These are phyloP conservation scores for Sceloporus undulatus DNA, from an alignment of 2,113 vertebrate species.

Conservation along the genomic window DNA sequence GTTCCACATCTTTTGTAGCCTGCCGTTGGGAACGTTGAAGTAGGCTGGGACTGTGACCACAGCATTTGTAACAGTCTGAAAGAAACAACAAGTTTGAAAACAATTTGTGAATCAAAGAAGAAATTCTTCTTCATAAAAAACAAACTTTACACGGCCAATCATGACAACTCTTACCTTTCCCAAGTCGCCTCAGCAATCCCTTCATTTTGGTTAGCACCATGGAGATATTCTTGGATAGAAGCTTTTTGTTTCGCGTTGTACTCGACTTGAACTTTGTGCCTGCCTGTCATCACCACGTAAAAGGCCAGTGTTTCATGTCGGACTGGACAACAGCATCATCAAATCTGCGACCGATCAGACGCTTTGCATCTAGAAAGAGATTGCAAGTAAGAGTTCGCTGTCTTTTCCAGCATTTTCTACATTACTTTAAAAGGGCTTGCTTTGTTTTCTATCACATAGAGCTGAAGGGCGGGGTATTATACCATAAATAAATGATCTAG, in stretches of 20 bases:
- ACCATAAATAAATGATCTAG: too few species aligned
- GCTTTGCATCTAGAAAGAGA: slow-evolving; percentile 78
- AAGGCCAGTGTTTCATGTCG: slow-evolving; percentile 90
- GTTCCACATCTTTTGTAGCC: slow-evolving; percentile 88
- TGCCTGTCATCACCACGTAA: slow-evolving; percentile 85
- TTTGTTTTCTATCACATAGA: too few species aligned
- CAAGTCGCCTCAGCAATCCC: slow-evolving; percentile 85
- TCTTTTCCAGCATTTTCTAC: too few species aligned
- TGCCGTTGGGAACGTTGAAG: slow-evolving; percentile 85
- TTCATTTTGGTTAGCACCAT: slow-evolving; percentile 91
- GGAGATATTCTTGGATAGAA: slow-evolving; percentile 89
- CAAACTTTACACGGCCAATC: too few species aligned
- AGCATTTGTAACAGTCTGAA: slow-evolving; percentile 82
- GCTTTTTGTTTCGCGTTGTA: slow-evolving; percentile 85
- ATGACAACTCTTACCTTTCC: slow-evolving; percentile 76
- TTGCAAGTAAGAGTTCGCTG: fast-evolving
- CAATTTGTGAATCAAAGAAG: too few species aligned
- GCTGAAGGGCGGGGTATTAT: too few species aligned
- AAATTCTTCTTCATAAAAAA: neutral
- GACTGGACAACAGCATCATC: slow-evolving; percentile 87
- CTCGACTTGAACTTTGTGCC: slow-evolving; percentile 86
- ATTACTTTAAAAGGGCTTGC: too few species aligned
- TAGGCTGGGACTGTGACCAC: slow-evolving; percentile 87
- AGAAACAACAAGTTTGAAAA: fast-evolving
- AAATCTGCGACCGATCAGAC: slow-evolving; percentile 85